Conservation (phyloP, 2,113 vertebrate genomes). For the Arothron firmamentum region DNA sequence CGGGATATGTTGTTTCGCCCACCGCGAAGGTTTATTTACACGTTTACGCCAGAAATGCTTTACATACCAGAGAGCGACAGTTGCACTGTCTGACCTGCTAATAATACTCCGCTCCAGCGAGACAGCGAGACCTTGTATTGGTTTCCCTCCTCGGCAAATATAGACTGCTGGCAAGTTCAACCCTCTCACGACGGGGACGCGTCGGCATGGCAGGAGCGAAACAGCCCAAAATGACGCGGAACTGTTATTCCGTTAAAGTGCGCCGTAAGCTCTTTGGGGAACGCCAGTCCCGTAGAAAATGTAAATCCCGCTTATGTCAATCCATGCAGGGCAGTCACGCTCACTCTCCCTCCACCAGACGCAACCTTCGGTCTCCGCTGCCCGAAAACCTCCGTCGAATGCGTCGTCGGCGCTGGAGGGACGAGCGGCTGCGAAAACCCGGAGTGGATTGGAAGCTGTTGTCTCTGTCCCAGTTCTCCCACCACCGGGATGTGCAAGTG, state of each 20-base stretch:
- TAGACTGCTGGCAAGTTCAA: constrained; percentile 58
- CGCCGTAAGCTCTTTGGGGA: constrained; percentile 30
- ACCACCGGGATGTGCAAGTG: neutral
- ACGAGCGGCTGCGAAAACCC: constrained; percentile 55
- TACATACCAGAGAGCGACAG: constrained; percentile 78
- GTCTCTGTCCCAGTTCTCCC: neutral
- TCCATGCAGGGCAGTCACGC: constrained; percentile 65
- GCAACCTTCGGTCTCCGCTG: constrained; percentile 59
- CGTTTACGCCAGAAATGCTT: constrained; percentile 68
- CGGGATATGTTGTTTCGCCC: constrained; percentile 8
- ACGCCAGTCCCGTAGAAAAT: constrained; percentile 54
- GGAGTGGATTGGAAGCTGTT: constrained; percentile 54
- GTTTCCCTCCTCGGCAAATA: constrained; percentile 68
- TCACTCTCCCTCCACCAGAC: constrained; percentile 70
- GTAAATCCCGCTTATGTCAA: constrained; percentile 66
- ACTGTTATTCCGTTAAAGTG: constrained; percentile 15
- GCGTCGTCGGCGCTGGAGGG: constrained; percentile 45
- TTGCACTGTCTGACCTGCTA: constrained; percentile 74
- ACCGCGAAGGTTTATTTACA: constrained; percentile 26
- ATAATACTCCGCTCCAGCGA: constrained; percentile 75
- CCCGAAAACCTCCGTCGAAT: constrained; percentile 35
- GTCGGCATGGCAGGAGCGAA: constrained; percentile 41
- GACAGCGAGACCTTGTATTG: constrained; percentile 68
- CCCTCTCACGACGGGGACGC: constrained; percentile 48
- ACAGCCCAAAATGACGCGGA: constrained; percentile 4